Conservation (phyloP, 2,888 invertebrate genomes). For the Anoncus sp. region DNA sequence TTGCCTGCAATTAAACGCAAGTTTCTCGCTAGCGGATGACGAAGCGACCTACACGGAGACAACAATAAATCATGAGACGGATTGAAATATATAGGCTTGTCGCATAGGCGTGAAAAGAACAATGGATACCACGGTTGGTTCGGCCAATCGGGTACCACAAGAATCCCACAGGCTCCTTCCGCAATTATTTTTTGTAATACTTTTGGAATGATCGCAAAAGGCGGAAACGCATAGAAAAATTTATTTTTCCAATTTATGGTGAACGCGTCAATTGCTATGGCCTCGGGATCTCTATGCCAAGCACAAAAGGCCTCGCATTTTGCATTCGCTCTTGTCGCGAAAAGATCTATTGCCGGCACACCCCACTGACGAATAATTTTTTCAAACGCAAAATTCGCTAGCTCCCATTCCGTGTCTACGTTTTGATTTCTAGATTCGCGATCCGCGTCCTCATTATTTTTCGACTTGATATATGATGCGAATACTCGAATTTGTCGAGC, state of each 20-base stretch:
- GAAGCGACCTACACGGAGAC: conserved; percentile 41
- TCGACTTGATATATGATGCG: conserved; percentile 63
- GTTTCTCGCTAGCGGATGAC: conserved; percentile 33
- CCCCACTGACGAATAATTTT: conserved; percentile 47
- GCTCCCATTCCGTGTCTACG: conserved; percentile 63
- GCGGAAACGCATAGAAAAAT: conserved; percentile 66
- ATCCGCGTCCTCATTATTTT: conserved; percentile 64
- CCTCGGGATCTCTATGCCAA: conserved; percentile 62
- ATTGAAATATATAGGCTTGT: conserved; percentile 44
- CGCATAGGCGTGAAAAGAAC: conserved; percentile 34
- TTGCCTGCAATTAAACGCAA: conserved; percentile 50
- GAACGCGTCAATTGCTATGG: conserved; percentile 55
- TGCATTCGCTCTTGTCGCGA: conserved; percentile 57
- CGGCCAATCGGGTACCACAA: conserved; percentile 51
- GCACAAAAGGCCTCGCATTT: conserved; percentile 60
- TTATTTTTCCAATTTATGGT: conserved; percentile 53
- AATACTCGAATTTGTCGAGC: conserved; percentile 59
- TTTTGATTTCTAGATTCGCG: conserved; percentile 61
- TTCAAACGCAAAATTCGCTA: conserved; percentile 52
- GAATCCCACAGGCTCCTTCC: conserved; percentile 36
- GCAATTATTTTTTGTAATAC: conserved; percentile 57
- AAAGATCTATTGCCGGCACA: conserved; percentile 56
- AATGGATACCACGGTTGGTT: conserved; percentile 49
- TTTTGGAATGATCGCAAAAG: conserved; percentile 63
- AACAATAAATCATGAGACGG: conserved; percentile 26